Evolutionary conservation across 2,113 vertebrate species (phyloP), one percentile per base, ranked within the genome.

Genomic region (Eptatretus burgeri): DNA sequence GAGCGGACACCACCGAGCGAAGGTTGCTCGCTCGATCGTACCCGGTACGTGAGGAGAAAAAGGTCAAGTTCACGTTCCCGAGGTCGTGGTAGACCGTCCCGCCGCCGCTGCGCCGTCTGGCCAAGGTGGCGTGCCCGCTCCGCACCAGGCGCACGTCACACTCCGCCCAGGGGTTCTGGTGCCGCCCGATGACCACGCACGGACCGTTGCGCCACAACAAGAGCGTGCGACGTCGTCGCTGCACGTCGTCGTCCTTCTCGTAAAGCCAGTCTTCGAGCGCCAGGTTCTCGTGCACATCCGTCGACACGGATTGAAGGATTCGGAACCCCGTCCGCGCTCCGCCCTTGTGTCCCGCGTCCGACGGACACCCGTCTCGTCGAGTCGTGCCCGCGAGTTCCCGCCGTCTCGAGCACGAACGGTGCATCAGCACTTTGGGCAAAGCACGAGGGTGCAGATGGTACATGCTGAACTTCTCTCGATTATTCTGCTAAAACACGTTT

Each of bases 81-180:
- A 82, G 70, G 66, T 98, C 89, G 10, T 98, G 91, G 72, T 79
- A 96, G 50, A 98, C 91, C 0, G 91, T 75, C 2, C 91, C 89
- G 19, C 91, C 91, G 2, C 91, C 91, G n/a, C 91, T 98, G 53
- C 76, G 79, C 64, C 89, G 77, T 62, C 91, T 78, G 18, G 86
- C 85, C 65, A 96, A 67, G 13, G 77, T 75, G 64, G 93, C 69
- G 1, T 74, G 81, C 11, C 70, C 72, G 65, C 74, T 71, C 69
- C 79, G 76, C 77, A 86, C 71, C 1, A 80, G 68, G 11, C 65
- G 68, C 52, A 94, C 75, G 71, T 83, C 73, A 66, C 85, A 86
- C 69, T 96, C 89, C 56, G 77, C 76, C 89, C 89, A 95, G 1
- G 89, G 85, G 71, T 95, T 98, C 72, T 98, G 91, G 67, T 96